Percentiles rank a stretch among this genome's conserved stretches.
Evolutionary conservation across 2,888 invertebrate genomes (phyloP).

Genomic region (Petrolisthes manimaculis): DNA sequence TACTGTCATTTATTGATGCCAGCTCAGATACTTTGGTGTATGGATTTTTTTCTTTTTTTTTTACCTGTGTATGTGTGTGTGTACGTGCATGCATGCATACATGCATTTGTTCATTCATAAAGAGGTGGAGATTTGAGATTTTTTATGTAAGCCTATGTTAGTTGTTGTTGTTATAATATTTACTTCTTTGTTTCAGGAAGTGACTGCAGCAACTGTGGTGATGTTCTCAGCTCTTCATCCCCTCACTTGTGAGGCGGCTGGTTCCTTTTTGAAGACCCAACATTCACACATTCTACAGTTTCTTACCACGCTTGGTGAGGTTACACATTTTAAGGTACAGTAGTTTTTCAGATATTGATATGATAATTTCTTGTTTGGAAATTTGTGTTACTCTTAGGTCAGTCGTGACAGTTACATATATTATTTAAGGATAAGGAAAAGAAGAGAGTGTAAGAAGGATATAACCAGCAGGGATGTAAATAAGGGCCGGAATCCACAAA

Average conservation of each 20-base stretch:
- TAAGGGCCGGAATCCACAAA: too few species aligned
- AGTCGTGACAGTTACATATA: not conserved
- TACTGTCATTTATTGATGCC: too few species aligned
- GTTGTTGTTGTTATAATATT: not conserved
- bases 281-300: constrained; percentile 6
- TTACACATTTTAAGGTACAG: constrained; percentile 24
- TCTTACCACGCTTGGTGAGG: constrained; percentile 20
- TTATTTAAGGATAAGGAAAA: not conserved
- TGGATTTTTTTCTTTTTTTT: too few species aligned
- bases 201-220: constrained; percentile 36
- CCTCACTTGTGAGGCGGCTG: constrained; percentile 17
- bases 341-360: not conserved
- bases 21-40: too few species aligned
- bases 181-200: constrained; percentile 1
- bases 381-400: not conserved
- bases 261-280: constrained; percentile 21
- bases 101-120: too few species aligned
- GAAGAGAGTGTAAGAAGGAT: not conserved
- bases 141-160: too few species aligned
- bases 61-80: too few species aligned
- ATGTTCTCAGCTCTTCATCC: constrained; percentile 43
- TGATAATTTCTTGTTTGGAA: not conserved
- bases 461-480: not conserved
- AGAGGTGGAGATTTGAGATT: too few species aligned
- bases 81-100: too few species aligned